phyloP scores from a whole-genome alignment of 2,797 vertebrate species.

The Rhinophrynus dorsalis region DNA sequence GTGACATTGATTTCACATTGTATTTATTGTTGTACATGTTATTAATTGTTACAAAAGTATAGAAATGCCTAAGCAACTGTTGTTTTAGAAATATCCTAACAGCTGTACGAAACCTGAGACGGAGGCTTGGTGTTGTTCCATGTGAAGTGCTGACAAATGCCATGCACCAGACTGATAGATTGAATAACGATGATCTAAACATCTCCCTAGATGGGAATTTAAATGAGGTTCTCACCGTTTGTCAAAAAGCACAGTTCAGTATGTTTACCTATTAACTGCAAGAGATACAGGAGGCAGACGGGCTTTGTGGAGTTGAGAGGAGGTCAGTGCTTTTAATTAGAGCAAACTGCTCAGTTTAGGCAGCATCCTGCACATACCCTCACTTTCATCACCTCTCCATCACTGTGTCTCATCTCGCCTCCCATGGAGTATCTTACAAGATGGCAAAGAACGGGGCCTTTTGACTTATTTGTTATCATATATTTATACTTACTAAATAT shows the following conservation, averaged over 20 bases:
- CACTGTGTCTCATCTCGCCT: not conserved
- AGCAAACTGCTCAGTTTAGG: not conserved
- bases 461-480: not conserved
- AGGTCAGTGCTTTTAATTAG: constrained; percentile 31
- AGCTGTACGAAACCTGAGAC: constrained; percentile 42
- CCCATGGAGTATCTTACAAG: not conserved
- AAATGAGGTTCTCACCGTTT: constrained; percentile 40
- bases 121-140: not conserved
- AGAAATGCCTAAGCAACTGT: constrained; percentile 33
- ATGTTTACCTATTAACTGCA: constrained; percentile 33
- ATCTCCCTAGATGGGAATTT: constrained; percentile 38
- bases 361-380: not conserved
- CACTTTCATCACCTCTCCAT: not conserved
- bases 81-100: constrained; percentile 38
- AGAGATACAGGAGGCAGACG: constrained; percentile 20
- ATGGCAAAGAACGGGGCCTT: not conserved
- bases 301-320: constrained; percentile 14
- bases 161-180: constrained; percentile 44
- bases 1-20: constrained; percentile 26
- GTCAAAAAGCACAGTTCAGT: constrained; percentile 37
- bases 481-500: too few relatives aligned
- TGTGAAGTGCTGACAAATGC: constrained; percentile 47
- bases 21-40: constrained; percentile 30
- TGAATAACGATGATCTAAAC: constrained; percentile 42
- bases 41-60: constrained; percentile 27